Evolutionary conservation across 2,797 vertebrate species (phyloP), one percentile per base, ranked within the genome.

Genomic region (Myripristis murdjan): DNA sequence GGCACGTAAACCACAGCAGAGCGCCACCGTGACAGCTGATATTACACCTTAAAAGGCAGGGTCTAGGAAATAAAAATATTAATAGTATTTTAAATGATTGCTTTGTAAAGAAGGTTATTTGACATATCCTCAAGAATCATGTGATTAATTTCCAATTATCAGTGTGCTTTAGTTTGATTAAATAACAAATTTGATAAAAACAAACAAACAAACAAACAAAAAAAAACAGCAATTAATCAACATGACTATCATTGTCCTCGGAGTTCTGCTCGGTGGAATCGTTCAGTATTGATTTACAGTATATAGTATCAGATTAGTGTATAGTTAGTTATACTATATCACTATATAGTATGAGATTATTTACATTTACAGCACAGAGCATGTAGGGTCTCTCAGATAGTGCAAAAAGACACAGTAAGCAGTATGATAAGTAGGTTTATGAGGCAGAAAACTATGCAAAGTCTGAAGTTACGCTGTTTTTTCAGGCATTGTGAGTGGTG

Each of bases 381-480:
- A n/a, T 4, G 15, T 15, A 18, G 43, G 16, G 20, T n/a, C n/a
- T 46, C n/a, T 18, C 43, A 46, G 8, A 20, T 2, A 2, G n/a
- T 20, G 43, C n/a, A 46, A 46, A 46, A 20, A n/a, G 4, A 56
- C 7, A 41, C 57, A 11, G 58, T 15, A 9, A 6, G 7, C 39
- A 56, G 35, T 28, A 28, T 15, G 18, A 33, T 62, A 26, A 61
- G 59, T 6, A 14, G 7, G 14, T 9, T 60, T 73, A 66, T 35
- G 26, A 77, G 73, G 70, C 65, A 68, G 73, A 75, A 65, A 58
- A 18, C 20, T 11, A n/a, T 61, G 59, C 28, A 41, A 62, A 61
- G 64, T 49, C 60, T 7, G 12, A 58, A 75, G 59, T 60, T 64
- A 54, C 48, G 55, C 33, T 44, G 16, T 5, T 41, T 64, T 52